A percentile compares a stretch with the other conserved stretches of the same genome.
Conservation (phyloP, 1,140 invertebrate species). For the Ptiloglossa arizonensis region DNA sequence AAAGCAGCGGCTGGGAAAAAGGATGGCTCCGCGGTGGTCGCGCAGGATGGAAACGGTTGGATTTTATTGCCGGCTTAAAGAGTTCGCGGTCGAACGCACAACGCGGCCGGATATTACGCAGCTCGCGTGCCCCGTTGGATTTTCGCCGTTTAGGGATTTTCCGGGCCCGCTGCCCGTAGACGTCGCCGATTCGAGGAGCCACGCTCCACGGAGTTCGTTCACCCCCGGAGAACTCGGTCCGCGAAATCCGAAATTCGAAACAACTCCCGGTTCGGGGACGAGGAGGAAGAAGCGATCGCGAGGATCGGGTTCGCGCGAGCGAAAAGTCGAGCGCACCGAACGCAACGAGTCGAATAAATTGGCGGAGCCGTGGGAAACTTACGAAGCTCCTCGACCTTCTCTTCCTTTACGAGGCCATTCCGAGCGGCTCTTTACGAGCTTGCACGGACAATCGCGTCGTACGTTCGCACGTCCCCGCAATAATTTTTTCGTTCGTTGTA, state of each 20-base stretch:
- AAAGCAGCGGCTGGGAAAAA: conserved; percentile 20
- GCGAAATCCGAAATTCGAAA: too few species aligned
- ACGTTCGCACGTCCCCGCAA: conserved; percentile 17
- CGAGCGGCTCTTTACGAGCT: conserved; percentile 33
- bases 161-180: conserved; percentile 5
- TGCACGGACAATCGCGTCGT: conserved; percentile 28
- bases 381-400: neutral
- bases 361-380: neutral
- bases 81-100: conserved; percentile 63
- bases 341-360: conserved; percentile 6
- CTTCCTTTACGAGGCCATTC: conserved; percentile 31
- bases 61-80: conserved; percentile 74
- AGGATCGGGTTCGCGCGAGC: neutral
- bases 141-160: conserved; percentile 29
- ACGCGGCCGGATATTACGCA: conserved; percentile 54
- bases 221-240: neutral
- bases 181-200: neutral
- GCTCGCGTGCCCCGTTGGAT: conserved; percentile 20
- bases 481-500: conserved; percentile 10
- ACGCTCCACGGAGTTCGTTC: neutral
- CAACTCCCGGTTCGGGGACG: neutral
- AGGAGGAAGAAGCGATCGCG: neutral
- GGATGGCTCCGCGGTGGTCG: conserved; percentile 22
- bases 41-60: conserved; percentile 62
- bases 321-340: neutral